These are phyloP conservation scores for Phaethornis superciliosus DNA, from an alignment of 2,113 vertebrate genomes.

Conservation along the genomic window DNA sequence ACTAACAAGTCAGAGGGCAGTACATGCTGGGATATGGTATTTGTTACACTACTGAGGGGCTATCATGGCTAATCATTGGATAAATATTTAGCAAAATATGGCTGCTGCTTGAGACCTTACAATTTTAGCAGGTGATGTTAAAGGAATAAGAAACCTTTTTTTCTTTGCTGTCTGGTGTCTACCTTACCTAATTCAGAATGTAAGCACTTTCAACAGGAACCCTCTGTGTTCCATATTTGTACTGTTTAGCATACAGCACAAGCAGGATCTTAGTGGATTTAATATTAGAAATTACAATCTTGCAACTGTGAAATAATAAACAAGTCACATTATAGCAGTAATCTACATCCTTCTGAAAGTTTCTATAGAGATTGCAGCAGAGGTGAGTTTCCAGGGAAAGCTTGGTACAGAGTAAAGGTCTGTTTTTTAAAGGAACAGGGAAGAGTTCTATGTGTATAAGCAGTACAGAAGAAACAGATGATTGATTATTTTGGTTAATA, in stretches of 20 bases:
- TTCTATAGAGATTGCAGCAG: background rate
- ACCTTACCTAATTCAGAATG: background rate
- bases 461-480: background rate
- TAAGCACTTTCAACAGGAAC: background rate
- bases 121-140: background rate
- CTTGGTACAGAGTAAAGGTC: background rate
- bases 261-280: background rate
- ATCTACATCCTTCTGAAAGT: background rate
- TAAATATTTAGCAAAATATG: background rate
- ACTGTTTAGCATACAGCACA: background rate
- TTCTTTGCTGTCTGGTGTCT: background rate
- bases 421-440: background rate
- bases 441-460: background rate
- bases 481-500: background rate
- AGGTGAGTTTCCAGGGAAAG: background rate
- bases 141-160: background rate
- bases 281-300: background rate
- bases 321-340: background rate
- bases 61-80: background rate
- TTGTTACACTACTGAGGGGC: background rate
- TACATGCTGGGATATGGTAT: background rate
- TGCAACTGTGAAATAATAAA: background rate
- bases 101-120: background rate
- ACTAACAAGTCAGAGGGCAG: background rate
- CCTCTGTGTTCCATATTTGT: background rate